These are phyloP conservation scores for Dinocampus coccinellae DNA, from an alignment of 2,888 invertebrate species.

Conservation along the genomic window DNA sequence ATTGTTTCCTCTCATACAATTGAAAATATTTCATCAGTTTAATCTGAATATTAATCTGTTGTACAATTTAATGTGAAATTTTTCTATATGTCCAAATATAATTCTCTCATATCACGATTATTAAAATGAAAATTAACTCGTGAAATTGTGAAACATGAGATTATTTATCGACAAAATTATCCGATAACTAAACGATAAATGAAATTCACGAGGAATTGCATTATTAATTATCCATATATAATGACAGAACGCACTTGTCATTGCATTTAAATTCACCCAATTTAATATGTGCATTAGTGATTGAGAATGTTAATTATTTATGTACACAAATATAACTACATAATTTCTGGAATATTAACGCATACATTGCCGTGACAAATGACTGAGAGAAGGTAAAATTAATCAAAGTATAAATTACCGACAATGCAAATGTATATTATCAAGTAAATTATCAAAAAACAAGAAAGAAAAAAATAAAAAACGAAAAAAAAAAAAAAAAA, in stretches of 20 bases:
- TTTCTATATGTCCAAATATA: background rate
- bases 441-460: too few species aligned
- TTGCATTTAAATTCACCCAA: background rate
- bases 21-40: too few species aligned
- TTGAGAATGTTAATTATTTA: too few species aligned
- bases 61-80: background rate
- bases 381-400: background rate
- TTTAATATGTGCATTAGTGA: background rate
- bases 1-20: background rate
- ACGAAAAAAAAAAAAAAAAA: too few species aligned
- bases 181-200: background rate
- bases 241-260: constrained; percentile 3
- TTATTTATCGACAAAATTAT: background rate
- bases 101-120: constrained; percentile 4
- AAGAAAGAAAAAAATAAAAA: too few species aligned
- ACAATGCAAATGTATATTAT: too few species aligned
- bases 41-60: background rate
- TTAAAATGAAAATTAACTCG: constrained; percentile 19
- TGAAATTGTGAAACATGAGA: constrained; percentile 21
- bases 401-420: background rate
- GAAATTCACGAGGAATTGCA: background rate
- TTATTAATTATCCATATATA: constrained; percentile 20
- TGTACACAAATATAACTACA: background rate
- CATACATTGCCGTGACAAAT: background rate
- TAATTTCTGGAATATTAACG: background rate